A percentile compares a stretch with the other conserved stretches of the same genome.
Evolutionary conservation across 1,140 invertebrate genomes (phyloP).

Genomic region (Drosophila subobscura): DNA sequence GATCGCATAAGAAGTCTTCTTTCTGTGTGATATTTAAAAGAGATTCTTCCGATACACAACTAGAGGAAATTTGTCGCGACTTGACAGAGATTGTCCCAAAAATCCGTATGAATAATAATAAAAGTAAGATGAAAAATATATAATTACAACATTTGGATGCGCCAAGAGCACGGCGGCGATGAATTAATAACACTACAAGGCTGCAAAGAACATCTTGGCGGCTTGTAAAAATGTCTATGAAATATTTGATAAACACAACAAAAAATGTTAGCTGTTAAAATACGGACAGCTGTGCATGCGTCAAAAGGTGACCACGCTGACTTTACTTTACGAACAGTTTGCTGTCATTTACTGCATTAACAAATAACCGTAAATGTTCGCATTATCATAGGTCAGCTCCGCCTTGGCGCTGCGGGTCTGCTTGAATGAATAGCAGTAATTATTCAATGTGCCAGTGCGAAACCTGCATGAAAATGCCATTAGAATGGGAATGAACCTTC

Average conservation of each 20-base stretch:
- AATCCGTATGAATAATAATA: neutral
- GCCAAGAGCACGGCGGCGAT: too few species aligned
- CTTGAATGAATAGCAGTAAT: conserved; percentile 20
- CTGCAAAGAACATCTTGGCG: conserved; percentile 1
- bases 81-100: too few species aligned
- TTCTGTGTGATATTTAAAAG: neutral
- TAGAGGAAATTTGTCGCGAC: too few species aligned
- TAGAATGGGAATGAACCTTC: conserved; percentile 11
- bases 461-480: conserved; percentile 25
- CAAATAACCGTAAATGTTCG: conserved; percentile 29
- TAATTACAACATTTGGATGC: too few species aligned
- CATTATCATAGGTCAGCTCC: conserved; percentile 27
- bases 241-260: conserved; percentile 24
- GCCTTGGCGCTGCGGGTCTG: conserved; percentile 4
- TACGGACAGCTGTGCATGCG: conserved; percentile 13
- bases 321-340: neutral
- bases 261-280: conserved; percentile 20
- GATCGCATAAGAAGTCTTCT: neutral
- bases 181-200: conserved; percentile 7
- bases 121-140: neutral
- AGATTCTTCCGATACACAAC: neutral
- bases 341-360: conserved; percentile 24
- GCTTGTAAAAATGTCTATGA: conserved; percentile 7
- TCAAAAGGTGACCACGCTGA: conserved; percentile 12
- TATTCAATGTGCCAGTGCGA: conserved; percentile 19